Conservation (phyloP, 2,797 vertebrate genomes). For the Dryobates pubescens region DNA sequence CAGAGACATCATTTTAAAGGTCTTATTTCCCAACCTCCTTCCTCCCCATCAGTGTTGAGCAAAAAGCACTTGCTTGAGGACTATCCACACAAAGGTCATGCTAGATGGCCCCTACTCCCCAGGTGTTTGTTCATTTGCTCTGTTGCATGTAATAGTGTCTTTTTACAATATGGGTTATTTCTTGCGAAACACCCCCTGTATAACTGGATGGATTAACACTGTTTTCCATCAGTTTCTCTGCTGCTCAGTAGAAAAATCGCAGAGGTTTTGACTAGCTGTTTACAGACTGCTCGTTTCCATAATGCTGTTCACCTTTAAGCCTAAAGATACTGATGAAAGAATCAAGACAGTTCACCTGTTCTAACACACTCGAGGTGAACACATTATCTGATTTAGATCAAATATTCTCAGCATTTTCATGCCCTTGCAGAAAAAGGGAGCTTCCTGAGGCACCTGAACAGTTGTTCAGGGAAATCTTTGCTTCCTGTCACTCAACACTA, state of each 20-base stretch:
- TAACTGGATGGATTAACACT: background rate
- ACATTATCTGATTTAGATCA: background rate
- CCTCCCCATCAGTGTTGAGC: background rate
- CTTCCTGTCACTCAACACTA: background rate
- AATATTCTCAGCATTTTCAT: background rate
- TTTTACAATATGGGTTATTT: background rate
- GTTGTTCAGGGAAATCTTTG: background rate
- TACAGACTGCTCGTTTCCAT: accelerated
- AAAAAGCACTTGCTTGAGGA: background rate
- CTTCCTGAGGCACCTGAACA: background rate
- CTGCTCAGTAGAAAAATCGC: background rate
- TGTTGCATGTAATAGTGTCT: background rate
- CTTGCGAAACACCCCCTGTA: background rate
- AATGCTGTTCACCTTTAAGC: background rate
- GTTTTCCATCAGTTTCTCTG: background rate
- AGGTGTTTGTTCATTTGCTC: background rate
- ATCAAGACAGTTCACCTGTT: background rate
- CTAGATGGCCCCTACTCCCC: background rate
- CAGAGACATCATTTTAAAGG: background rate
- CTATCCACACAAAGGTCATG: background rate
- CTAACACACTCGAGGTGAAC: background rate
- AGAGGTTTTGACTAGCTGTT: background rate
- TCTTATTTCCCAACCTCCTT: background rate
- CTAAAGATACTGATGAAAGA: background rate
- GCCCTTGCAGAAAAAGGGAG: background rate